Percentiles rank a stretch among this genome's conserved stretches.
phyloP scores from a whole-genome alignment of 1,140 invertebrate species.

The Ctenoplectra terminalis region DNA sequence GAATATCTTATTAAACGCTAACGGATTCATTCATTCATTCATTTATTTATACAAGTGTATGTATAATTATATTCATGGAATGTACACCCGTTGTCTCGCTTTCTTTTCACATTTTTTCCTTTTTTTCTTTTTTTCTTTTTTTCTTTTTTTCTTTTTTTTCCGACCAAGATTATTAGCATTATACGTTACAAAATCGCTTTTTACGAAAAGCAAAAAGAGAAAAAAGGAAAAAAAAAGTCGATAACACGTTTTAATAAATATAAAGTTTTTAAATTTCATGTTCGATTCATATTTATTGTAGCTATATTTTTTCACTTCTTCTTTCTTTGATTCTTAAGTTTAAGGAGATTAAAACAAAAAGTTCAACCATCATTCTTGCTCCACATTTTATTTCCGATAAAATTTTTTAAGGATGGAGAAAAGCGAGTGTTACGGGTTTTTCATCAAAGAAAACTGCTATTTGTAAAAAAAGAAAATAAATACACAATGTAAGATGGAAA shows the following conservation, averaged over 20 bases:
- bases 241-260: not conserved
- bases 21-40: slow-evolving; percentile 68
- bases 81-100: slow-evolving; percentile 67
- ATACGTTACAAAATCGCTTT: no score
- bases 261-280: not conserved
- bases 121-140: no score
- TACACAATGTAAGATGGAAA: slow-evolving; percentile 45
- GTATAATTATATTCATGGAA: slow-evolving; percentile 71
- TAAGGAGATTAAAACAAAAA: not conserved
- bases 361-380: not conserved
- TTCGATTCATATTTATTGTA: no score
- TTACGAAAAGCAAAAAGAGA: no score
- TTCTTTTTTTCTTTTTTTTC: no score
- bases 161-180: no score
- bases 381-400: not conserved
- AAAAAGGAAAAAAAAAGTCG: not conserved
- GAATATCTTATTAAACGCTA: slow-evolving; percentile 74
- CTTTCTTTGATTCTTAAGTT: not conserved
- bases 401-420: slow-evolving; percentile 6
- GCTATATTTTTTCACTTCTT: not conserved
- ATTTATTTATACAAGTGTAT: slow-evolving; percentile 61
- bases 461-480: slow-evolving; percentile 54
- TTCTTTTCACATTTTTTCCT: slow-evolving; percentile 15
- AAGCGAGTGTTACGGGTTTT: slow-evolving; percentile 38
- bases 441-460: slow-evolving; percentile 38